Percentiles rank a stretch among this genome's conserved stretches.
Conservation (phyloP, 2,797 vertebrate species). For the Apogon talboti region DNA sequence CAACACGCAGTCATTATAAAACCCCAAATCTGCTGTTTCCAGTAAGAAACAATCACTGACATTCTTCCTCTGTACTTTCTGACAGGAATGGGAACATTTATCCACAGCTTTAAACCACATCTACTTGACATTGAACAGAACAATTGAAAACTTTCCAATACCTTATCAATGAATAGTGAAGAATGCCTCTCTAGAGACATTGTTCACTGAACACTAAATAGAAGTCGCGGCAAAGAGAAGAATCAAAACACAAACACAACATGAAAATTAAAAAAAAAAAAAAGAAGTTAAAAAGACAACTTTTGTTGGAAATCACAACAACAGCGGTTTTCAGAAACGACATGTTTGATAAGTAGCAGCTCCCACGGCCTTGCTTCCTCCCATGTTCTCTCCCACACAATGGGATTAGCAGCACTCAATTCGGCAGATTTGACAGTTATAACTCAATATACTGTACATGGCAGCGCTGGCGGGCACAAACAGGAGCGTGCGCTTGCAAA, state of each 20-base stretch:
- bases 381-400: constrained; percentile 32
- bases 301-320: not conserved
- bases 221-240: not conserved
- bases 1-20: constrained; percentile 6
- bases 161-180: too few relatives aligned
- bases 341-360: constrained; percentile 13
- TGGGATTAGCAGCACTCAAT: constrained; percentile 31
- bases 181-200: too few relatives aligned
- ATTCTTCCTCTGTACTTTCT: not conserved
- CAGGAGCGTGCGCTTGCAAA: not conserved
- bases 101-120: not conserved
- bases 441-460: constrained; percentile 33
- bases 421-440: constrained; percentile 37
- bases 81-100: not conserved
- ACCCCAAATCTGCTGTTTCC: not conserved
- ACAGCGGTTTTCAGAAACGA: not conserved
- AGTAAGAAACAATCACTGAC: not conserved
- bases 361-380: not conserved
- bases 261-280: not conserved
- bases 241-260: not conserved
- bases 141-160: too few relatives aligned
- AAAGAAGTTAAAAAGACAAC: not conserved
- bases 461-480: not conserved
- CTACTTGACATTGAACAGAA: not conserved
- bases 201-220: not conserved